Conservation (phyloP, 2,888 invertebrate species). For the Girardia tigrina region DNA sequence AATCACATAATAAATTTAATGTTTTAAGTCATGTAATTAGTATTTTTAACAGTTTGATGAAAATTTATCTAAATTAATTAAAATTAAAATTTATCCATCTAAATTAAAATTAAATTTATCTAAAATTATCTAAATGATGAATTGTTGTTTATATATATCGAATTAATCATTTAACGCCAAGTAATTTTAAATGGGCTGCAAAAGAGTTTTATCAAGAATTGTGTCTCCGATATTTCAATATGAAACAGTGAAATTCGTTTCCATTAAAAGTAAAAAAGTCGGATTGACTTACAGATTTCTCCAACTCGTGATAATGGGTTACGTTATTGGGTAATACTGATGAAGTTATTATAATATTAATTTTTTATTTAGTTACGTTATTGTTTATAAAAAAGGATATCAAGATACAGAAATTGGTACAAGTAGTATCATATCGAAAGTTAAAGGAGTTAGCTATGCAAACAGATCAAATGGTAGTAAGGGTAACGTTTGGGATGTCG, state of each 20-base stretch:
- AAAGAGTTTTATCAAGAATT: background rate
- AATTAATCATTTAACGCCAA: no score
- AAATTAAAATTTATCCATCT: no score
- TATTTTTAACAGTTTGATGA: no score
- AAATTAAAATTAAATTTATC: no score
- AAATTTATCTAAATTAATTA: no score
- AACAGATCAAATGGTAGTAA: slow-evolving; percentile 39
- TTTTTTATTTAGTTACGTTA: slow-evolving; percentile 51
- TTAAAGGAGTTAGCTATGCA: slow-evolving; percentile 52
- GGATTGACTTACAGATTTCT: background rate
- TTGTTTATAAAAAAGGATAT: slow-evolving; percentile 53
- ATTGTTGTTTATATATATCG: no score
- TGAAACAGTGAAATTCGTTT: background rate
- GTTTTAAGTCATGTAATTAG: no score
- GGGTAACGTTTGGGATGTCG: slow-evolving; percentile 51
- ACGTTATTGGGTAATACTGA: slow-evolving; percentile 2
- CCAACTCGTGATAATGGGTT: background rate
- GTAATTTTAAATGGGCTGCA: no score
- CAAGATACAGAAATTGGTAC: slow-evolving; percentile 50
- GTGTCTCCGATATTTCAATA: background rate
- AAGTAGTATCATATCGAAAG: slow-evolving; percentile 52
- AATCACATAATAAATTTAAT: no score
- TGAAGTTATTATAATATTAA: no score
- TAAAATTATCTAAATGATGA: no score
- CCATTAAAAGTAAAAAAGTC: background rate